Evolutionary conservation across 2,888 invertebrate genomes (phyloP), one percentile per base, ranked within the genome.

Genomic region (Amphipoea lucens): DNA sequence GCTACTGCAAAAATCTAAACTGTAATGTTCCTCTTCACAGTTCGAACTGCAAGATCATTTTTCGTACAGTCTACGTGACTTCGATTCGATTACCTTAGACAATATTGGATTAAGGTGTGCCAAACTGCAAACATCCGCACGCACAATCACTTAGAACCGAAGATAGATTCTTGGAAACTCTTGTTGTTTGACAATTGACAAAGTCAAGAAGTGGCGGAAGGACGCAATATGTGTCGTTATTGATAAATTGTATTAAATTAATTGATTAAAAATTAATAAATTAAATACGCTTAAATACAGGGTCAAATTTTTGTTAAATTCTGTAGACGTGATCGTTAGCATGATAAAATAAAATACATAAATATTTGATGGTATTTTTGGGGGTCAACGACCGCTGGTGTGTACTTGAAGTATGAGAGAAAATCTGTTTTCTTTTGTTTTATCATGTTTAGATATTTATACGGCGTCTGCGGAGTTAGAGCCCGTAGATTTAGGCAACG

Each of bases 81-180:
- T 57, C 40, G 36, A 68, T 65, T 57, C 40, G 36, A 68, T 68
- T 54, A 80, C 48, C 2, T 51, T 60, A 45, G 65, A 60, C 51
- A 79, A 62, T 81, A 85, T 73, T 85, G 42, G 17, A 12, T 20
- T 20, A 69, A 74, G 74, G 86, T 9, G 71, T 29, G 71, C 42
- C 67, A 7, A 36, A 36, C 36, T 2, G 36, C 36, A 36, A 36
- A 45, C 14, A 74, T 75, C 29, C 17, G 23, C 12, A 48, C 48
- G 29, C 1, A 29, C 48, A 77, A 81, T 74, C 71, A 83, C 71
- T 74, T 83, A 85, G 62, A 23, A 57, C 57, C 23, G 23, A 72
- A 60, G 23, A 69, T 69, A 51, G 60, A 60, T 85, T 85, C 84
- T 79, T 54, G 60, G 70, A 70, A 45, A 17, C 20, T n/a, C 4